Base-by-base conservation (phyloP, 2,888 invertebrate species). In the Archips xylosteana region DNA sequence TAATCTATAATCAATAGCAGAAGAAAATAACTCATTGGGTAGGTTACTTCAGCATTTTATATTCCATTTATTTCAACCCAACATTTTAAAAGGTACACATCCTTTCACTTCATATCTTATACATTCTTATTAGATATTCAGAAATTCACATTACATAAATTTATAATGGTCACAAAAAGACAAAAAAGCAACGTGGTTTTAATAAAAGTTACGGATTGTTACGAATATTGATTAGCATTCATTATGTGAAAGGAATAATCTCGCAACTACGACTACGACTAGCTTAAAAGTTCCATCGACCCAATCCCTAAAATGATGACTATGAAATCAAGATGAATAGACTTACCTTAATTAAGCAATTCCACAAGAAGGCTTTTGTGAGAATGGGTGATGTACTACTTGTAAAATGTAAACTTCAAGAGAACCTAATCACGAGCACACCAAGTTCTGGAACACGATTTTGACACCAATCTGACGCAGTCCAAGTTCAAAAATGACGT, bases 371-470 rank as follows among this genome's bases (percentile, higher is more conserved):
- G 47, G 34, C 63, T 74, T 61, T 70, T 49, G 47, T 32, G 54
- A 57, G 45, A 63, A 59, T 15, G 42, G 67, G 65, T 51, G 34
- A 74, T 59, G 74, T 71, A 68, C 66, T 57, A 74, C 75, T 75
- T 51, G 73, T 60, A 71, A 63, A 61, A 74, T 66, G 75, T 77
- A 84, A 81, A 77, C 68, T 85, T 84, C 82, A 79, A 83, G 83
- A 82, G 81, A 79, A 76, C 69, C 78, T 78, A 76, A 78, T 78
- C 80, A 80, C 79, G 75, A 82, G 70, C 78, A 82, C 83, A 80
- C 76, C 42, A 77, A 75, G 75, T 75, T 70, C 78, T 76, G 76
- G 74, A 74, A 69, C 57, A 65, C 74, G 64, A 64, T 54, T 70
- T 70, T 73, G 74, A 74, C 74, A 70, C 70, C 65, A 69, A 42